Percentiles rank a stretch among this genome's conserved stretches.
phyloP scores from a whole-genome alignment of 2,797 vertebrate species.

The Odontamblyopus rebecca region DNA sequence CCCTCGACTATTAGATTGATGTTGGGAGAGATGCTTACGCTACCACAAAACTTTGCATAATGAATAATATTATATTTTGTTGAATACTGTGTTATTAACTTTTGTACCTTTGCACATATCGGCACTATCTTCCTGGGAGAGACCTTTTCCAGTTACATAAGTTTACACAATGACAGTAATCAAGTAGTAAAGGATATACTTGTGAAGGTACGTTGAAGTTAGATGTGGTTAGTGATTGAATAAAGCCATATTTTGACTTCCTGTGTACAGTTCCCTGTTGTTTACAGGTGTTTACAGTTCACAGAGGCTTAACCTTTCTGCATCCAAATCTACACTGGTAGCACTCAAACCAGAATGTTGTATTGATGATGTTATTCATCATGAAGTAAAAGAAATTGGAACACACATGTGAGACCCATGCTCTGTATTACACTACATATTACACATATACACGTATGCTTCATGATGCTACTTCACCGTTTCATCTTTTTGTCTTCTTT shows the following conservation, averaged over 20 bases:
- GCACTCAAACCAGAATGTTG: conserved; percentile 95
- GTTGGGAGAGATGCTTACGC: conserved; percentile 97
- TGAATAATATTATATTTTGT: neutral
- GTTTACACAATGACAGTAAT: conserved; percentile 96
- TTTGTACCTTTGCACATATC: conserved; percentile 13
- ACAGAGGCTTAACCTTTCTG: conserved; percentile 95
- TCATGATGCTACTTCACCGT: neutral
- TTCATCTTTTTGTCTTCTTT: neutral
- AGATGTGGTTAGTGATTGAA: neutral
- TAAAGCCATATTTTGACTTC: neutral
- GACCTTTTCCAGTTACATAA: conserved; percentile 99
- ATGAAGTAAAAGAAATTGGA: conserved; percentile 98
- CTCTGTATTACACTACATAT: neutral
- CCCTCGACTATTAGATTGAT: conserved; percentile 94
- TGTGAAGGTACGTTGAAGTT: conserved; percentile 85
- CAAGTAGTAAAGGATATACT: conserved; percentile 96
- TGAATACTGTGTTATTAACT: conserved; percentile 1
- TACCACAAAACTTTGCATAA: conserved; percentile 99
- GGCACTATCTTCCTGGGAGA: conserved; percentile 99
- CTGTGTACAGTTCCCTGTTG: neutral
- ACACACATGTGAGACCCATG: conserved; percentile 89
- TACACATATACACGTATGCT: neutral
- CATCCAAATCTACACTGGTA: conserved; percentile 89
- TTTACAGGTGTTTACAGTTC: conserved; percentile 90
- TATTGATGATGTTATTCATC: conserved; percentile 98